Conservation (phyloP, 2,888 invertebrate species). For the Drosophila putrida region DNA sequence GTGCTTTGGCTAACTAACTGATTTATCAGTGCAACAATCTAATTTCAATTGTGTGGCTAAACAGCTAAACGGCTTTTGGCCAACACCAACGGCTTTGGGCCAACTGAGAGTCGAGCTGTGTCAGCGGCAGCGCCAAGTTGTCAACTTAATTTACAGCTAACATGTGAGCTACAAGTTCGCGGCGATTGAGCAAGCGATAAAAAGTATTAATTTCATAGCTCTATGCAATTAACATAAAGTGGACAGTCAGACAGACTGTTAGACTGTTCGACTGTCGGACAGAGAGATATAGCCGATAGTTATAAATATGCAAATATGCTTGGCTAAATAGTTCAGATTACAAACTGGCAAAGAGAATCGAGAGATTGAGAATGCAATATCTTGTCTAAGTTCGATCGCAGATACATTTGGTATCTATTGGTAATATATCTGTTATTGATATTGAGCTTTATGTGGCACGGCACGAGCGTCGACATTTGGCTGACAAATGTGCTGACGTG, state of each 20-base stretch:
- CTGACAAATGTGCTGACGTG: slow-evolving; percentile 63
- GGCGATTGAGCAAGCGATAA: slow-evolving; percentile 78
- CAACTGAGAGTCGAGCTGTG: slow-evolving; percentile 37
- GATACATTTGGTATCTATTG: slow-evolving; percentile 46
- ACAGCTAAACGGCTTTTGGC: slow-evolving; percentile 28
- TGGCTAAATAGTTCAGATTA: slow-evolving; percentile 71
- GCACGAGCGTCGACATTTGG: slow-evolving; percentile 69
- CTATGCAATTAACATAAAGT: slow-evolving; percentile 74
- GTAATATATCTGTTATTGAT: slow-evolving; percentile 52
- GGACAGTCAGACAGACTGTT: slow-evolving; percentile 47
- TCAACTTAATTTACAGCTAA: slow-evolving; percentile 81
- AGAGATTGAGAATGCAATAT: slow-evolving; percentile 34
- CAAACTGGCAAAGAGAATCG: slow-evolving; percentile 30
- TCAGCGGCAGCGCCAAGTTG: slow-evolving; percentile 75
- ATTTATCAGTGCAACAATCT: slow-evolving; percentile 64
- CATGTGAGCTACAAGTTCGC: slow-evolving; percentile 80
- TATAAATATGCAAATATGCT: slow-evolving; percentile 71
- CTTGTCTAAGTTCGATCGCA: not conserved
- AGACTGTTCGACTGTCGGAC: slow-evolving; percentile 13
- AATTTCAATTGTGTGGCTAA: slow-evolving; percentile 57
- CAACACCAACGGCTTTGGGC: slow-evolving; percentile 18
- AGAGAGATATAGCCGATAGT: slow-evolving; percentile 35
- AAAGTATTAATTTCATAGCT: slow-evolving; percentile 80
- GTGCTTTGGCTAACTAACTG: slow-evolving; percentile 31
- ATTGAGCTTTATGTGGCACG: slow-evolving; percentile 39